phyloP scores from a whole-genome alignment of 2,888 invertebrate species.

The Gari tellinella region DNA sequence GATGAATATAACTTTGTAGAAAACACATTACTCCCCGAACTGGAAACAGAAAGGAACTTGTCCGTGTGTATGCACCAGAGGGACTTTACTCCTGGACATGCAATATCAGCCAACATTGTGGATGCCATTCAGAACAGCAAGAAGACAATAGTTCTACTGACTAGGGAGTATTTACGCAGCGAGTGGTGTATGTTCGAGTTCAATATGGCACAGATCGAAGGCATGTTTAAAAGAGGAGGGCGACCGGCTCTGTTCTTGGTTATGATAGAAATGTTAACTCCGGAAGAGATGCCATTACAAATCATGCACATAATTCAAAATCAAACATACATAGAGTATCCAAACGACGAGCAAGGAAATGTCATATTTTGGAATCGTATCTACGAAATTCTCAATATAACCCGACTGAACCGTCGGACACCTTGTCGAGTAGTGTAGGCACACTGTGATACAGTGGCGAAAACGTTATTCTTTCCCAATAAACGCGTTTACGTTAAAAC shows the following conservation, averaged over 20 bases:
- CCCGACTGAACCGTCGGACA: no score
- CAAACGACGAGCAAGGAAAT: no score
- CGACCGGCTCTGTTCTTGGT: neutral
- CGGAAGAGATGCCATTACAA: neutral
- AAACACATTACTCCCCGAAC: no score
- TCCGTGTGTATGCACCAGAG: conserved; percentile 11
- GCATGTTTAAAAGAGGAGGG: conserved; percentile 11
- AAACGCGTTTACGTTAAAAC: no score
- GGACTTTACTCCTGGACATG: conserved; percentile 10
- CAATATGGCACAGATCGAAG: conserved; percentile 57
- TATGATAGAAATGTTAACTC: conserved; percentile 6
- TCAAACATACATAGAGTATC: no score
- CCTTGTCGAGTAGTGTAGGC: no score
- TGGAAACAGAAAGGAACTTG: neutral
- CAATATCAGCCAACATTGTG: conserved; percentile 2
- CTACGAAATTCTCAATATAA: no score
- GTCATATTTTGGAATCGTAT: no score
- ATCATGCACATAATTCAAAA: neutral
- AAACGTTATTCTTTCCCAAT: no score
- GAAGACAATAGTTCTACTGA: conserved; percentile 3
- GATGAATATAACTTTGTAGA: no score
- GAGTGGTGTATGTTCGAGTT: conserved; percentile 50
- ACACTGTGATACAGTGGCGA: no score
- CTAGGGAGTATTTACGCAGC: conserved; percentile 1
- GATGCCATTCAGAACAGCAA: conserved; percentile 12